Base-by-base conservation (phyloP, 2,888 invertebrate species). In the Leptopilina drosophilae region DNA sequence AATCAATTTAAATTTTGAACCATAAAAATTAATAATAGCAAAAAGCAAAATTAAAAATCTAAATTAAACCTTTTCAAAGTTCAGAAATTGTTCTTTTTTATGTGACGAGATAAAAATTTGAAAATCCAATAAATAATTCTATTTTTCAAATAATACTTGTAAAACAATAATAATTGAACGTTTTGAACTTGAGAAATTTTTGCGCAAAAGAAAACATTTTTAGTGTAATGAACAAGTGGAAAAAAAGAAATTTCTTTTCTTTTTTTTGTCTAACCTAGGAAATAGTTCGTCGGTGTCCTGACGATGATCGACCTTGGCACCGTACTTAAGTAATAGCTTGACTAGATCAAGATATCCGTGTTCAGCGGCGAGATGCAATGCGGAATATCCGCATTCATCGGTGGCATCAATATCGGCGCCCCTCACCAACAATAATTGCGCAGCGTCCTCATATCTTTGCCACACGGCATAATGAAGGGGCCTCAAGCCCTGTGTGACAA, bases 381-480 rank as follows among this genome's bases (percentile, higher is more conserved):
- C 96, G 79, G 97, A 97, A 92, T 98, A 98, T 0, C 98, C 98
- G 85, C 97, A 97, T 89, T 97, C 97, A 88, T 98, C 97, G 0
- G 95, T 94, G 0, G 96, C 96, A 89, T 97, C 95, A 56, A 97
- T 95, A 89, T 97, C 95, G 86, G 96, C 95, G 8, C 97, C 97
- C 56, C 97, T 93, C 0, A 97, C 96, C 64, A 98, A 92, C 75
- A 98, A 93, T 77, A 98, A 93, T 77, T 95, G 94, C 0, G 96
- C 96, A 0, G 97, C 97, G 85, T 97, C 97, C 84, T 94, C 93
- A 90, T 96, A 94, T 46, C 96, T 94, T 90, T 97, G 96, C 95
- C 97, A 98, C 83, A 97, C 96, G 0, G 98, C 98, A 92, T 98
- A 98, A 92, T 98, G 98, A 56, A 98, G 92, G 0, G 98, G 98